These are phyloP conservation scores for Manis pentadactyla DNA, from an alignment of 2,797 vertebrate species.

Conservation along the genomic window DNA sequence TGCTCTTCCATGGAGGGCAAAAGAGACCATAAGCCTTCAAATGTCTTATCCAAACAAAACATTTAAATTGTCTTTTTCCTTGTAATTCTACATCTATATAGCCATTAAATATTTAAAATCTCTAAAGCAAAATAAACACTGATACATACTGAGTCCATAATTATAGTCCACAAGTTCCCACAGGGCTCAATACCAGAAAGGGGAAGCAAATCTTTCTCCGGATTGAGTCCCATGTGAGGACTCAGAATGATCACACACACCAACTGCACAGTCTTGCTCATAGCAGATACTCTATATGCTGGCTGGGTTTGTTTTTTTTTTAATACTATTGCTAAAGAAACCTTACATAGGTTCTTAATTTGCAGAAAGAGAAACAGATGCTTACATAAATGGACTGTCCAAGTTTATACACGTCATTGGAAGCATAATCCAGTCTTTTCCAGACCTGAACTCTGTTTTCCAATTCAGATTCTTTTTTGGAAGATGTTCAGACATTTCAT, in stretches of 20 bases:
- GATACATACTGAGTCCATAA: background rate
- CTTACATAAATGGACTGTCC: background rate
- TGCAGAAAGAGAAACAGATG: background rate
- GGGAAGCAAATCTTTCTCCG: background rate
- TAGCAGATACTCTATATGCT: background rate
- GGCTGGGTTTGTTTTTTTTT: background rate
- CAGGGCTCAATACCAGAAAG: background rate
- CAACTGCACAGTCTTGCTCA: background rate
- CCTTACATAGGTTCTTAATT: background rate
- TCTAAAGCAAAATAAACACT: background rate
- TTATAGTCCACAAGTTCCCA: background rate
- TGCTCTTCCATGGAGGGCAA: background rate
- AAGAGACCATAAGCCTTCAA: background rate
- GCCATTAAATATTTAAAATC: slow-evolving; percentile 19
- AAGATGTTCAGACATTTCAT: background rate
- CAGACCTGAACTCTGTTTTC: background rate
- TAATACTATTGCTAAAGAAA: background rate
- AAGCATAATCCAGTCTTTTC: background rate
- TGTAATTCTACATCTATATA: background rate
- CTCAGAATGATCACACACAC: background rate
- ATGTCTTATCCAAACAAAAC: background rate
- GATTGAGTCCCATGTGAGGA: background rate
- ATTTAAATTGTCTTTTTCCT: background rate
- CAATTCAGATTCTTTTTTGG: background rate
- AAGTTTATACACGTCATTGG: background rate